Evolutionary conservation across 2,113 vertebrate species (phyloP).

Genomic region (Mormyrus iriodes): DNA sequence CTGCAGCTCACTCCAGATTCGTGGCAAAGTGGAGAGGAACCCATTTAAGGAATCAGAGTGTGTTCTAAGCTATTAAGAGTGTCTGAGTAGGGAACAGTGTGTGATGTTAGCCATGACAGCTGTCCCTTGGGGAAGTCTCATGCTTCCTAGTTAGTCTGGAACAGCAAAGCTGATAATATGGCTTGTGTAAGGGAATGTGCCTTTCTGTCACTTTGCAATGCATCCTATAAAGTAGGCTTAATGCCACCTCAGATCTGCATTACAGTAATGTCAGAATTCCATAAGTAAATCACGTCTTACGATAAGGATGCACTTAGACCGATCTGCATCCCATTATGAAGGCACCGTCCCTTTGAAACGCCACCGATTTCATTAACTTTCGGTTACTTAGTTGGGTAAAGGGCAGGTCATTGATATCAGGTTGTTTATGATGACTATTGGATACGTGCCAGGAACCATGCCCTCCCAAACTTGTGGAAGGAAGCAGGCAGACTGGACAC

Average conservation of each 20-base stretch:
- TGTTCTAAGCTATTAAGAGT: background rate
- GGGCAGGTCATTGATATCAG: background rate
- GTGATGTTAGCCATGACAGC: background rate
- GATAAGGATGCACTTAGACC: background rate
- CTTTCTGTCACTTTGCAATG: background rate
- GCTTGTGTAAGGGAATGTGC: background rate
- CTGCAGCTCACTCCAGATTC: slow-evolving; percentile 34
- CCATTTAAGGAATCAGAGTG: background rate
- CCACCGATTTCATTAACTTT: too few relatives aligned
- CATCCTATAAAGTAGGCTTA: background rate
- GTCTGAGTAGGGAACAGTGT: background rate
- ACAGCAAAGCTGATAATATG: background rate
- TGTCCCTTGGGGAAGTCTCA: background rate
- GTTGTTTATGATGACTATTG: background rate
- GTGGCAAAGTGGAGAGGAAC: slow-evolving; percentile 35
- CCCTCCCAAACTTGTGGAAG: background rate
- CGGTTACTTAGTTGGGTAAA: background rate
- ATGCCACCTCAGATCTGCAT: background rate
- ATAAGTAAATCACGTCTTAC: background rate
- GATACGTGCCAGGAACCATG: background rate
- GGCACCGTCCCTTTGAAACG: background rate
- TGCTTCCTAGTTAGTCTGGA: background rate
- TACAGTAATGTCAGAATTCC: background rate
- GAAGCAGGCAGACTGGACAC: background rate
- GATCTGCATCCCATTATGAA: background rate